Evolutionary conservation across 2,888 invertebrate species (phyloP).

Genomic region (Drosophila cracens): DNA sequence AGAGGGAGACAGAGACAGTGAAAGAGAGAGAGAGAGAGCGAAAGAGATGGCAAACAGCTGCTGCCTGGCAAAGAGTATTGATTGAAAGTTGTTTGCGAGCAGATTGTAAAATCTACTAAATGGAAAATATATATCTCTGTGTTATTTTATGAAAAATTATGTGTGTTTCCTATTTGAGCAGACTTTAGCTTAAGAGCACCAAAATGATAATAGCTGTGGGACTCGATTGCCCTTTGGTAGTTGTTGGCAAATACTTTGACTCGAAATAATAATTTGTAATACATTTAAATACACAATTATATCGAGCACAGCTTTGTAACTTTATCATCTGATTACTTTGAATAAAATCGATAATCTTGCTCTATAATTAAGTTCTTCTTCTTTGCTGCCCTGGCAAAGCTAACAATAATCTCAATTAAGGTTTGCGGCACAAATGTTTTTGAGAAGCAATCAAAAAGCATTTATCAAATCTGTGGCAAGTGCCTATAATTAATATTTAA

Average conservation of each 20-base stretch:
- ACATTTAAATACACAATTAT: no score
- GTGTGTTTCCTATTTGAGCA: background rate
- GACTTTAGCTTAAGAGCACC: background rate
- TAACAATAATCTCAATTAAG: background rate
- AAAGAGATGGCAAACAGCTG: background rate
- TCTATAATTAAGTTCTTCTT: background rate
- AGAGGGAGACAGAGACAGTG: background rate
- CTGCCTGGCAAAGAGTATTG: constrained; percentile 46
- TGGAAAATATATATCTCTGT: no score
- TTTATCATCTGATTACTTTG: background rate
- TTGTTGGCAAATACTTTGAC: background rate
- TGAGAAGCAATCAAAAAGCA: background rate
- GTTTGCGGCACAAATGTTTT: background rate
- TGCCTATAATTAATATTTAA: constrained; percentile 37
- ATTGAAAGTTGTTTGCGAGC: constrained; percentile 27
- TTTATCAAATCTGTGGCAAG: constrained; percentile 18
- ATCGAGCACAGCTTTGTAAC: background rate
- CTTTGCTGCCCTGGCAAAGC: background rate
- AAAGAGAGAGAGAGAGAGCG: background rate
- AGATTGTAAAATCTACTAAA: constrained; percentile 1
- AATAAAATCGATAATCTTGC: background rate
- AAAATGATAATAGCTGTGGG: constrained; percentile 2
- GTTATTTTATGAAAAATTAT: background rate
- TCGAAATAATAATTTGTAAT: background rate
- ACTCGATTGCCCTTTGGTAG: background rate